Evolutionary conservation across 2,113 vertebrate species (phyloP).

Genomic region (Xyliphius kryptos): DNA sequence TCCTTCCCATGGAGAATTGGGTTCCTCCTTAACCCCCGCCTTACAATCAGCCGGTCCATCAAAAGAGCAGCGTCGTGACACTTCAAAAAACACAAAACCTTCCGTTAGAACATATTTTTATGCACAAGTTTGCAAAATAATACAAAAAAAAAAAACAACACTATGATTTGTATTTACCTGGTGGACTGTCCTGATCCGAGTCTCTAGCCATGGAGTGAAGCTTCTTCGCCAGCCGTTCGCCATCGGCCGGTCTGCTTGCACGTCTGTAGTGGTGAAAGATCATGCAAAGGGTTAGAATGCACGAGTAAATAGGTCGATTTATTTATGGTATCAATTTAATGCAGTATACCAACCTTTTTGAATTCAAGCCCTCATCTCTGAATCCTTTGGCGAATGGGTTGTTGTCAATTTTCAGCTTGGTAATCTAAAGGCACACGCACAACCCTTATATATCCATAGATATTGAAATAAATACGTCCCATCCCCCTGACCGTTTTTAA

Average conservation of each 20-base stretch:
- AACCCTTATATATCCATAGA: no score
- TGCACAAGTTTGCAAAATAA: background rate
- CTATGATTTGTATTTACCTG: conserved; percentile 58
- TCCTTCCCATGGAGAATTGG: conserved; percentile 69
- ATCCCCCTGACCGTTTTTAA: no score
- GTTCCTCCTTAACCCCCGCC: conserved; percentile 59
- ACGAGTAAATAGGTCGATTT: background rate
- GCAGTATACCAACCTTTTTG: conserved; percentile 65
- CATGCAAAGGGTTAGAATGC: no score
- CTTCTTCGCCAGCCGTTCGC: conserved; percentile 54
- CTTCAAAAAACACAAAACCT: conserved; percentile 30
- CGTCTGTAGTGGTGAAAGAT: conserved; percentile 47
- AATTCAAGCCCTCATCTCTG: conserved; percentile 75
- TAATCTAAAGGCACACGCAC: conserved; percentile 74
- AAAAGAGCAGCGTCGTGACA: conserved; percentile 53
- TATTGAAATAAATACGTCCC: no score
- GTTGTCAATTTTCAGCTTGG: conserved; percentile 89
- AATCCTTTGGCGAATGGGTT: conserved; percentile 91
- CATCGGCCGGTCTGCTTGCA: conserved; percentile 49
- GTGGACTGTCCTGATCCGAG: conserved; percentile 52
- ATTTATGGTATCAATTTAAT: background rate
- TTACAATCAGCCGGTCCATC: conserved; percentile 57
- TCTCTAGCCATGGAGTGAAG: conserved; percentile 40
- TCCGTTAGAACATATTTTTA: background rate
- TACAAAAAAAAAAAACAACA: no score